phyloP scores from a whole-genome alignment of 2,113 vertebrate species.

The Oreamnos americanus region DNA sequence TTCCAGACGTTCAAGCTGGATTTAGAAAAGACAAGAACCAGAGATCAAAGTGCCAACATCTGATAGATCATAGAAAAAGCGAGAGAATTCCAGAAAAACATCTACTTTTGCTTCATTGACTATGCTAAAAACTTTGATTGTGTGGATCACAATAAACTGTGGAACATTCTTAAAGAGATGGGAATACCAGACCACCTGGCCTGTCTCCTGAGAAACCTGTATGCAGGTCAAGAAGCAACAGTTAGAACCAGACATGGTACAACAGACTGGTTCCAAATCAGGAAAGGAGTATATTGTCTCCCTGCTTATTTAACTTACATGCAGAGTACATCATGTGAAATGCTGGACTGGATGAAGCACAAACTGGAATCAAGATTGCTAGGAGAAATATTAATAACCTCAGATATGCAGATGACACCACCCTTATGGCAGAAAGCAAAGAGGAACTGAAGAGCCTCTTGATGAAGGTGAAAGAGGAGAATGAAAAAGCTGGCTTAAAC shows the following conservation, averaged over 20 bases:
- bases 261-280: background rate
- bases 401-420: background rate
- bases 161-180: background rate
- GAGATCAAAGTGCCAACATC: background rate
- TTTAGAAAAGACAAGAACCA: background rate
- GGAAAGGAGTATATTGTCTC: background rate
- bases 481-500: background rate
- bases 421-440: background rate
- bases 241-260: background rate
- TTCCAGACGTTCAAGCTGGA: background rate
- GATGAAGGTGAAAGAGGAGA: background rate
- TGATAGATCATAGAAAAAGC: background rate
- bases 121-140: background rate
- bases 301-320: background rate
- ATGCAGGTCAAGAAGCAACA: background rate
- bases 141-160: background rate
- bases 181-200: background rate
- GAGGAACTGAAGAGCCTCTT: background rate
- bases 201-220: background rate
- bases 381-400: background rate
- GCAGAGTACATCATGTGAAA: background rate
- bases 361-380: background rate
- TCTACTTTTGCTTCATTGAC: background rate
- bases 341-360: background rate
- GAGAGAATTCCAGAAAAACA: background rate